These are phyloP conservation scores for Scytalopus superciliaris DNA, from an alignment of 2,113 vertebrate species.

Conservation along the genomic window DNA sequence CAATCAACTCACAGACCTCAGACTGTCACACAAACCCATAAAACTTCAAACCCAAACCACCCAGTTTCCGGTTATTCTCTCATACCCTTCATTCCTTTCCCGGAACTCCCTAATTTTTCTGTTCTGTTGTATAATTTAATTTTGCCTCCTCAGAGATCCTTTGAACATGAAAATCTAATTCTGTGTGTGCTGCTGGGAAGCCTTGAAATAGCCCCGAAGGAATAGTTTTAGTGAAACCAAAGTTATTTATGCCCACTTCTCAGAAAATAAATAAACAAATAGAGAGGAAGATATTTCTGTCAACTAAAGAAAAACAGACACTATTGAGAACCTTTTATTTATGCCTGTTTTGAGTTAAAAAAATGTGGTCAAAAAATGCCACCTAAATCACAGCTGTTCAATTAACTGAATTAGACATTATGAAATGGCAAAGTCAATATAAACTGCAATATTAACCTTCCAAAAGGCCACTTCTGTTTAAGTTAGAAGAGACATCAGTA, in stretches of 20 bases:
- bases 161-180: slow-evolving; percentile 53
- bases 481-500: background rate
- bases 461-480: background rate
- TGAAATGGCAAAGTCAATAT: background rate
- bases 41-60: background rate
- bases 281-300: background rate
- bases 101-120: slow-evolving; percentile 5
- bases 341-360: background rate
- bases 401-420: slow-evolving; percentile 1
- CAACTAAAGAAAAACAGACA: background rate
- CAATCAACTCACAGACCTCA: background rate
- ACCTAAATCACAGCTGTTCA: background rate
- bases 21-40: background rate
- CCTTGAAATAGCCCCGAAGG: slow-evolving; percentile 24
- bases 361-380: background rate
- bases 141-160: slow-evolving; percentile 27
- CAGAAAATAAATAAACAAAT: background rate
- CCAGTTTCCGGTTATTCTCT: background rate
- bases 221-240: background rate
- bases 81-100: background rate
- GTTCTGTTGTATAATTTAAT: slow-evolving; percentile 38
- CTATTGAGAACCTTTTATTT: background rate
- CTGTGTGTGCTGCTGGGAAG: slow-evolving; percentile 14
- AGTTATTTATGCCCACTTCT: slow-evolving; percentile 25
- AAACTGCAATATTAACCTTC: background rate